These are phyloP conservation scores for Clitarchus hookeri DNA, from an alignment of 2,888 invertebrate species.

Conservation along the genomic window DNA sequence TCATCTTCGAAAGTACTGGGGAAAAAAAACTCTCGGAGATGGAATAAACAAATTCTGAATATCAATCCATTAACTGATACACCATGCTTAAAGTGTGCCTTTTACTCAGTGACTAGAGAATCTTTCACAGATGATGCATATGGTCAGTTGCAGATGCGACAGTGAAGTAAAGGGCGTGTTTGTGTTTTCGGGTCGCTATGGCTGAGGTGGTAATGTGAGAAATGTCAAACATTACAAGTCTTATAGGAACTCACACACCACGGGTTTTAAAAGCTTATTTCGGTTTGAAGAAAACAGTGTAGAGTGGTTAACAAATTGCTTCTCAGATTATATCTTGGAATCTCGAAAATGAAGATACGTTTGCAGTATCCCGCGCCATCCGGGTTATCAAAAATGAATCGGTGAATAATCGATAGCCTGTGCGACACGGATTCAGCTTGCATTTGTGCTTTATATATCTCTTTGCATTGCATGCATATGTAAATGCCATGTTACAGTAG, in stretches of 20 bases:
- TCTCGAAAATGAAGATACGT: slow-evolving; percentile 1
- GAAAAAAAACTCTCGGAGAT: too few species aligned
- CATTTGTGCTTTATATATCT: too few species aligned
- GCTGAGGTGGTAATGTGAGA: not conserved
- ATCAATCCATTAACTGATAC: too few species aligned
- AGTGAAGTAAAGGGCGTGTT: not conserved
- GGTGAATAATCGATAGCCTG: too few species aligned
- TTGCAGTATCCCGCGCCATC: not conserved
- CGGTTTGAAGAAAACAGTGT: not conserved
- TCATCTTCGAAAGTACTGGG: too few species aligned
- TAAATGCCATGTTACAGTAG: too few species aligned
- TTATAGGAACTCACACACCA: not conserved
- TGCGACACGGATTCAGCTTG: too few species aligned
- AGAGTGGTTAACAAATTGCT: not conserved
- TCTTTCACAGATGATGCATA: not conserved
- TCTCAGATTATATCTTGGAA: not conserved
- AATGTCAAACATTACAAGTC: not conserved
- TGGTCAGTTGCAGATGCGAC: not conserved
- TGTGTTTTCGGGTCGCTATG: not conserved
- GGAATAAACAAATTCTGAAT: too few species aligned
- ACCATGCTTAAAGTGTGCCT: not conserved
- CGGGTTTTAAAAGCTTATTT: slow-evolving; percentile 3
- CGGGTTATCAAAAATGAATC: not conserved
- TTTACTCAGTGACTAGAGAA: not conserved
- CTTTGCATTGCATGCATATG: too few species aligned